These are phyloP conservation scores for Calcarius ornatus DNA, from an alignment of 2,113 vertebrate species.

Conservation along the genomic window DNA sequence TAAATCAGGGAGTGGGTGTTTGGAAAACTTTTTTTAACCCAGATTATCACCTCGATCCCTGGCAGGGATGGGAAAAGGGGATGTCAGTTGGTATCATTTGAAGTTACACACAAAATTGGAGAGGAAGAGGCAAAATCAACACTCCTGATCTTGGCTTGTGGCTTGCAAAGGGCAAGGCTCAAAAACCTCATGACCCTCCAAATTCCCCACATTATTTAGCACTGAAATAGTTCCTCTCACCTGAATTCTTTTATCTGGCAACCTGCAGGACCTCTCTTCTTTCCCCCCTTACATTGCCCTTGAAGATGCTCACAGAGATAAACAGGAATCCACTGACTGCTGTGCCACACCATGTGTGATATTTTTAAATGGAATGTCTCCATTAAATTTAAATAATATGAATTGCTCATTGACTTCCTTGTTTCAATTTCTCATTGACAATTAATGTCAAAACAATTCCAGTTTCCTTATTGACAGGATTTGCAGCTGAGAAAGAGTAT, in stretches of 20 bases:
- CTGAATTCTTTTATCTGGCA: not conserved
- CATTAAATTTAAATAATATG: slow-evolving; percentile 32
- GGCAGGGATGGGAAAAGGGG: not conserved
- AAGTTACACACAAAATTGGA: not conserved
- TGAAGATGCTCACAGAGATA: not conserved
- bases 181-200: not conserved
- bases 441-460: not conserved
- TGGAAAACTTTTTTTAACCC: not conserved
- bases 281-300: not conserved
- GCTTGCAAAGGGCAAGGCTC: not conserved
- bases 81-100: not conserved
- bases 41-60: not conserved
- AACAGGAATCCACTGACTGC: not conserved
- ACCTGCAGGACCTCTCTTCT: not conserved
- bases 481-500: not conserved
- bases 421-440: not conserved
- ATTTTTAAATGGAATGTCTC: not conserved
- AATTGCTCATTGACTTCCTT: not conserved
- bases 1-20: not conserved
- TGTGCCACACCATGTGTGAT: not conserved
- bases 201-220: not conserved
- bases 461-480: not conserved
- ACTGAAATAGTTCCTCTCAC: not conserved
- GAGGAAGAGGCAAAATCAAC: not conserved
- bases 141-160: not conserved